phyloP scores from a whole-genome alignment of 2,113 vertebrate genomes.

The human region GRCh38 chr19:56597001-56597500 shows the following conservation, averaged over 20 bases:
- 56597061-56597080: background rate
- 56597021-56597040: background rate
- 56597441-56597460: background rate
- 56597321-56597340: background rate
- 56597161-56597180: background rate
- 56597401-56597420: background rate
- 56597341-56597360: background rate
- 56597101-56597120: background rate
- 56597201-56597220: background rate
- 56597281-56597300: background rate
- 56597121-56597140: background rate
- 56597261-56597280: background rate
- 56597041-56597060: background rate
- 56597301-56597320: background rate
- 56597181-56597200: background rate
- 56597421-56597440: background rate
- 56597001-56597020: background rate
- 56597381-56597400: background rate
- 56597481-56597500: background rate
- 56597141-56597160: background rate
- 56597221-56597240: background rate
- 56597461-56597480: background rate
- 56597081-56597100: background rate
- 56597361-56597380: background rate
- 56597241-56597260: background rate